Evolutionary conservation across 2,113 vertebrate genomes (phyloP), one percentile per base, ranked within the genome.

Genomic region (Conger conger): DNA sequence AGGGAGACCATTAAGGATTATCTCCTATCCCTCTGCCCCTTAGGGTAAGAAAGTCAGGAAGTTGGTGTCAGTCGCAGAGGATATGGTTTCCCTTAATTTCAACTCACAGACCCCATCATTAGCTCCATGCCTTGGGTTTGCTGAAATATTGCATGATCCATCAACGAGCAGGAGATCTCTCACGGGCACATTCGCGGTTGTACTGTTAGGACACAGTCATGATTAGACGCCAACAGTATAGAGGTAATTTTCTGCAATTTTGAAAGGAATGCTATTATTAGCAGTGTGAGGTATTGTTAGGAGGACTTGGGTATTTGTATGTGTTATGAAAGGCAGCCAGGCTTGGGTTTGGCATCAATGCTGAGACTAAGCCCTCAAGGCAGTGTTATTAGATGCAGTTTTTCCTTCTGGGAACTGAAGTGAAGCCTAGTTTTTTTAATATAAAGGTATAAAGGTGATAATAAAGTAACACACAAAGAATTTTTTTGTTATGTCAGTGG

Each of bases 251-350:
- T 80, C 27, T 45, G 38, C 37, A 42, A 42, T 80, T 73, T 80
- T 50, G 27, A 80, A 80, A 80, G 79, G 79, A 40, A 40, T 80
- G 79, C 79, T 45, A 80, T 80, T 80, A 45, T 80, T 42, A 80
- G 79, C 37, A 80, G 38, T 30, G 38, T 23, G 15, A 40, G 68
- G 68, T 73, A 73, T 73, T 73, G 79, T 80, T 42, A 80, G 35
- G 77, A 37, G 23, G 79, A 36, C 38, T 30, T 1, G 23, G n/a
- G 79, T 45, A 30, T 80, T 80, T 80, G 16, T 40, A 18, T 80
- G 79, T 40, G 50, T 80, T 80, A 80, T 45, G 38, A 40, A n/a
- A 45, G 79, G 37, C 23, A 45, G 42, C 79, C 79, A 80, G 27
- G 68, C 15, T 80, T 27, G 40, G 79, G 27, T 80, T 80, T 45